Base-by-base conservation (phyloP, 2,113 vertebrate genomes). In the Lates calcarifer region DNA sequence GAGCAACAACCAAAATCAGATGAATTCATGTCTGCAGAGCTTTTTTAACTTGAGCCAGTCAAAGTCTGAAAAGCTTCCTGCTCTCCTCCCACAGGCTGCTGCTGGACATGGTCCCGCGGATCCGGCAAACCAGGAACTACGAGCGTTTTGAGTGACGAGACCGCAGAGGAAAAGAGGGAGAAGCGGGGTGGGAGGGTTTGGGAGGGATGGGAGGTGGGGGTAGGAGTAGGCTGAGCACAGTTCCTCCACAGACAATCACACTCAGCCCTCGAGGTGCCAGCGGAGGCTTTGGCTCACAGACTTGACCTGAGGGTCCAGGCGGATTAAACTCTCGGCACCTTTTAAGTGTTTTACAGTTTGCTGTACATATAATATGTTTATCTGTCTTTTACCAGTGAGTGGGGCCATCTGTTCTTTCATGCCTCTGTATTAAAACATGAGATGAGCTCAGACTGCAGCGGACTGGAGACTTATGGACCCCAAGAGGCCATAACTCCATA, bases 61-160 rank as follows among this genome's bases (percentile, higher is more conserved):
- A n/a, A n/a, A n/a, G n/a, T 47, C 45, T 43, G 11, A 43, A 43
- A 43, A 17, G 14, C 55, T 18, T 70, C 6, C 41, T 29, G 13
- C 39, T 49, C 29, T 28, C 35, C 37, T 35, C 18, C 71, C 9
- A 39, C 94, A 99, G 98, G 90, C 90, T 99, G 85, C 95, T 99
- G 84, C 76, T 96, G 5, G 98, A 99, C 70, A 98, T 97, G 96
- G 89, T 99, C 28, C 98, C 98, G 0, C 95, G 98, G 0, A 90
- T 99, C 56, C 93, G 96, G 89, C 97, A 98, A 75, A 98, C 98
- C 0, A 96, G 96, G 68, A 96, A 98, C 89, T 99, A 99, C 0
- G 98, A 99, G 84, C 97, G 97, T 81, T 99, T 99, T 24, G 98
- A 99, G 94, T 99, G 95, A 88, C 0, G 29, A n/a, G 61, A 45